Base-by-base conservation (phyloP, 92 coral and sea anemone species). In the Montipora capitata region DNA sequence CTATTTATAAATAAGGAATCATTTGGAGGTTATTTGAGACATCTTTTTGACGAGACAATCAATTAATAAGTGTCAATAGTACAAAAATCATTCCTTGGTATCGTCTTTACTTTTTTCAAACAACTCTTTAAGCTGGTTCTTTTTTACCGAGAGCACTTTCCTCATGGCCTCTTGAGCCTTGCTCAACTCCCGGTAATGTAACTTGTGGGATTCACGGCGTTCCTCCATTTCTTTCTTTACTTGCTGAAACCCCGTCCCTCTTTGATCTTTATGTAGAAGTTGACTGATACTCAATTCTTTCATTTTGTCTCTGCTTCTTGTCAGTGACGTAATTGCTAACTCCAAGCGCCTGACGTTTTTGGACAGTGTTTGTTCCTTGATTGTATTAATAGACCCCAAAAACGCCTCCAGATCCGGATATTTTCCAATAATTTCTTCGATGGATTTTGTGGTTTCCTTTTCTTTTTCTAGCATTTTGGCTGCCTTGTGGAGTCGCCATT, bases 401-500 rank as follows among this genome's bases (percentile, higher is more conserved):
- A 18, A 44, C 20, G 84, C 44, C 58, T 63, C 73, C 18, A 90
- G 63, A 9, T 86, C 72, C 4, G 90, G 94, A 20, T 85, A 68
- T 38, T 80, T 79, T 41, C 7, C 40, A 7, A 77, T 43, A 16
- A 85, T 77, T 13, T 52, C 76, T 48, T 89, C 74, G 10, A 84
- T 74, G 54, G 79, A 8, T 27, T 77, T 43, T 15, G 11, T 52
- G 20, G 70, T 76, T 12, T 84, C 85, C 66, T 5, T 48, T 20
- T 88, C 81, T 80, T 90, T 91, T 18, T 72, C 38, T 52, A 18
- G 17, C 70, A 85, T 54, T 15, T 74, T 72, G 14, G 61, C 65
- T 27, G 91, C 94, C 78, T 90, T 85, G 49, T 86, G 68, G 15
- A 78, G 12, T 58, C 82, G 20, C 94, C 91, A 90, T 17, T 86